Conservation (phyloP, 2,113 vertebrate species). For the Rhagologus leucostigma region DNA sequence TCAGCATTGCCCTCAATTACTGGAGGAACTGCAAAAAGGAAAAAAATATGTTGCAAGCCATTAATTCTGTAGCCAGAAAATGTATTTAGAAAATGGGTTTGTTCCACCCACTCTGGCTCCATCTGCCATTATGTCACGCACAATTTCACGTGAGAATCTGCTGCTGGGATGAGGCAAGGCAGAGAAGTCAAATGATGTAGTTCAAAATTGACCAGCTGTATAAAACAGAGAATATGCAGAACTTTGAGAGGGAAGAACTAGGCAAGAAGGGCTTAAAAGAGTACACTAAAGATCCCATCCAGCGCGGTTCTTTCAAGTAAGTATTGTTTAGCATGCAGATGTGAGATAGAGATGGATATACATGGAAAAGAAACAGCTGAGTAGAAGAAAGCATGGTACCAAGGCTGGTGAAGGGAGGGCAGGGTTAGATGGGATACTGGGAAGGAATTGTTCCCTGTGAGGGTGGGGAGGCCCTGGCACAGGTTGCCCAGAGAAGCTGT, state of each 20-base stretch:
- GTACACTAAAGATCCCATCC: not conserved
- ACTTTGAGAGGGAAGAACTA: not conserved
- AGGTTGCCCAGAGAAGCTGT: not conserved
- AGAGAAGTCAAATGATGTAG: not conserved
- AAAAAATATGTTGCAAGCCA: not conserved
- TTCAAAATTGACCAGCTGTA: not conserved
- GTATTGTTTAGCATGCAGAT: not conserved
- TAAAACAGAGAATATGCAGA: not conserved
- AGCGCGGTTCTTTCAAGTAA: not conserved
- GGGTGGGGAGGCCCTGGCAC: not conserved
- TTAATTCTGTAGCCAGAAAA: conserved; percentile 27
- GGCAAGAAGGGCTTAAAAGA: not conserved
- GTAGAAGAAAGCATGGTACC: not conserved
- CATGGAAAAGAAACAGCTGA: not conserved
- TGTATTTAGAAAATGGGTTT: not conserved
- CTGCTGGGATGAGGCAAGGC: not conserved
- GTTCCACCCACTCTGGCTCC: not conserved
- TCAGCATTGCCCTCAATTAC: conserved; percentile 77
- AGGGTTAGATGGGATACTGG: accelerated
- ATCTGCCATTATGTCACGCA: not conserved
- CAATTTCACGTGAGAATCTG: not conserved
- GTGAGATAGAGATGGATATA: not conserved
- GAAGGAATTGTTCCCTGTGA: not conserved
- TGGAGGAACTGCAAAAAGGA: conserved; percentile 82
- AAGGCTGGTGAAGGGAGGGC: not conserved